Conservation (phyloP, 2,797 vertebrate species). For the Anas acuta region DNA sequence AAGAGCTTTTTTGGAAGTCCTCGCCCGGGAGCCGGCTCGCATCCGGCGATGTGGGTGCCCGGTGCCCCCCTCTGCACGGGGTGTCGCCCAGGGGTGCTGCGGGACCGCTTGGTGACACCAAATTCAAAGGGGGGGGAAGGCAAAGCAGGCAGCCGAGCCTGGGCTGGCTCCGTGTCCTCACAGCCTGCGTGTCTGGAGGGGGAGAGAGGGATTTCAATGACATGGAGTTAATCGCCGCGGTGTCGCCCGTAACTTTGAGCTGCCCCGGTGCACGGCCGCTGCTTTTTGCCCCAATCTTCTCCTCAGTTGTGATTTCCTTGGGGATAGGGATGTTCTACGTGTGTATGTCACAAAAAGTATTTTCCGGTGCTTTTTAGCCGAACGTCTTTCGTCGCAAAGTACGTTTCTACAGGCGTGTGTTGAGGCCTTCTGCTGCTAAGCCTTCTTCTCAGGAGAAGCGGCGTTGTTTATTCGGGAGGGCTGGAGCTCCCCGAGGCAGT, state of each 20-base stretch:
- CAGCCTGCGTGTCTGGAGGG: conserved; percentile 32
- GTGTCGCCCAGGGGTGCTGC: conserved; percentile 25
- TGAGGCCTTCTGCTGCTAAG: conserved; percentile 11
- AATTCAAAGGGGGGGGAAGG: background rate
- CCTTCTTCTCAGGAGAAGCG: conserved; percentile 19
- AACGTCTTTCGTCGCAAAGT: conserved; percentile 21
- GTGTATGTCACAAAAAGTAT: background rate
- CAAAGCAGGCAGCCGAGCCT: background rate
- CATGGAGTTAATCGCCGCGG: conserved; percentile 56
- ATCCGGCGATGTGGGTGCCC: background rate
- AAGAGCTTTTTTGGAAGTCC: conserved; percentile 19
- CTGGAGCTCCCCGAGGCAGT: background rate
- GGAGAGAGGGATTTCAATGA: conserved; percentile 59
- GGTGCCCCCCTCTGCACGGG: background rate
- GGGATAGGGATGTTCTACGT: background rate
- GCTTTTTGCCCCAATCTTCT: conserved; percentile 44
- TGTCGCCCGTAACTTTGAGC: conserved; percentile 57
- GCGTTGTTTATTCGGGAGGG: conserved; percentile 30
- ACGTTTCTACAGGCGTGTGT: background rate
- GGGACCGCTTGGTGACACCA: conserved; percentile 43
- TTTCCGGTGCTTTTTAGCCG: conserved; percentile 28
- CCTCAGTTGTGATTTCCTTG: conserved; percentile 31
- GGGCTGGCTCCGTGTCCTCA: conserved; percentile 28
- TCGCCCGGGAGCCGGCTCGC: background rate
- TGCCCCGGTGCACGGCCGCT: conserved; percentile 26